Evolutionary conservation across 2,113 vertebrate species (phyloP), one percentile per base, ranked within the genome.

Genomic region (Rhinolophus ferrumequinum): DNA sequence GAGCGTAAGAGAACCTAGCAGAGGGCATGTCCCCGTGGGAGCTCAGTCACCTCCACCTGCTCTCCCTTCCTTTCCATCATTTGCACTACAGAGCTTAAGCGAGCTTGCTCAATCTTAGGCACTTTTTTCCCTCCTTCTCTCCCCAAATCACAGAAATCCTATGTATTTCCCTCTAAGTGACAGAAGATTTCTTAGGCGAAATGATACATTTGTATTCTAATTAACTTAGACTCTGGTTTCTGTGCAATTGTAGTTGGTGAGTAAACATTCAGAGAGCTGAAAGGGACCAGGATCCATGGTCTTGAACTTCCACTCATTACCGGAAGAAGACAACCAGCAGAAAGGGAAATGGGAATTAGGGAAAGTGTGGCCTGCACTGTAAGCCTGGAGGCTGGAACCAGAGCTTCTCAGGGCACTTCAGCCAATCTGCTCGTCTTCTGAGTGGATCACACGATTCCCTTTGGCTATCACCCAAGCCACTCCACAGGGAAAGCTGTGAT

Each of bases 241-340:
- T 10, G 6, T 2, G 4, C 26, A 52, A 21, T 3, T 16, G 12
- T 8, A 13, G 69, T 6, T 72, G 24, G 15, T 8, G 22, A 77
- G 67, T 33, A 54, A 88, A 22, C 58, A 22, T 15, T 35, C 26
- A 28, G 16, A 60, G 33, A 92, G 21, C 18, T 0, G 15, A 22
- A 12, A n/a, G 67, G 69, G 12, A 62, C 72, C 35, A 19, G 47
- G 19, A 30, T 16, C 13, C 22, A 9, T 1, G 8, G 52, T 16
- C 8, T 38, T 50, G 22, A 24, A 30, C 2, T 18, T 6, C 11
- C 3, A 0, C 1, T 2, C 1, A 0, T 12, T 6, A 18, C n/a
- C 58, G 33, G 7, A 41, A 56, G 79, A 50, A 30, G 30, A 35
- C 2, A 33, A 4, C 22, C 10, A 14, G 21, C 24, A 13, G 26